phyloP scores from a whole-genome alignment of 2,888 invertebrate genomes.

The Strigamia crassipes region DNA sequence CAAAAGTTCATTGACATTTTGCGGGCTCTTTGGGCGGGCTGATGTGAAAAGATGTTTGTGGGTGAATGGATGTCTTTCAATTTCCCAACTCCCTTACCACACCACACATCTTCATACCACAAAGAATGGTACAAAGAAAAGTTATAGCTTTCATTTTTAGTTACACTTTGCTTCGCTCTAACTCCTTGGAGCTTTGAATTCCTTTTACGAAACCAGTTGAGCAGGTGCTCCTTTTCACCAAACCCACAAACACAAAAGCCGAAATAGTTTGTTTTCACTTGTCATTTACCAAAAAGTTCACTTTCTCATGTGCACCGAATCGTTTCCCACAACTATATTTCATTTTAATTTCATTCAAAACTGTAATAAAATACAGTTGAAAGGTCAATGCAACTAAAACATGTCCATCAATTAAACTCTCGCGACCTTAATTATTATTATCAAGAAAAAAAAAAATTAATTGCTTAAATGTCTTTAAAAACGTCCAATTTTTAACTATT shows the following conservation, averaged over 20 bases:
- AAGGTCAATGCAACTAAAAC: background rate
- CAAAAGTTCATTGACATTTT: slow-evolving; percentile 22
- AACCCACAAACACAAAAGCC: background rate
- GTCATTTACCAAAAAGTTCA: background rate
- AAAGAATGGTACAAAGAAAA: slow-evolving; percentile 10
- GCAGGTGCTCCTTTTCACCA: slow-evolving; percentile 3
- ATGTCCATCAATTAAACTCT: background rate
- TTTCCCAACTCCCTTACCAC: background rate
- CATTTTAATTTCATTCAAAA: background rate
- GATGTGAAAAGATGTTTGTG: background rate
- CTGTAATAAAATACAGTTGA: background rate
- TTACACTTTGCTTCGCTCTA: background rate
- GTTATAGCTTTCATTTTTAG: slow-evolving; percentile 29
- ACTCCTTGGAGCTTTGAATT: background rate
- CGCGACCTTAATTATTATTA: background rate
- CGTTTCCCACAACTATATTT: background rate
- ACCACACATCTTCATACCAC: background rate
- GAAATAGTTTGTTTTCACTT: background rate
- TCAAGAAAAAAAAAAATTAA: background rate
- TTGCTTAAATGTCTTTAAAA: background rate
- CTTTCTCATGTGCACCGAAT: background rate
- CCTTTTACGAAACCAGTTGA: background rate
- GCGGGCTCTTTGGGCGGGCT: slow-evolving; percentile 38
- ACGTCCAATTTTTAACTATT: background rate
- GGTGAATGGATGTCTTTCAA: slow-evolving; percentile 21